Evolutionary conservation across 2,888 invertebrate species (phyloP), one percentile per base, ranked within the genome.

Genomic region (Fragum fragum): DNA sequence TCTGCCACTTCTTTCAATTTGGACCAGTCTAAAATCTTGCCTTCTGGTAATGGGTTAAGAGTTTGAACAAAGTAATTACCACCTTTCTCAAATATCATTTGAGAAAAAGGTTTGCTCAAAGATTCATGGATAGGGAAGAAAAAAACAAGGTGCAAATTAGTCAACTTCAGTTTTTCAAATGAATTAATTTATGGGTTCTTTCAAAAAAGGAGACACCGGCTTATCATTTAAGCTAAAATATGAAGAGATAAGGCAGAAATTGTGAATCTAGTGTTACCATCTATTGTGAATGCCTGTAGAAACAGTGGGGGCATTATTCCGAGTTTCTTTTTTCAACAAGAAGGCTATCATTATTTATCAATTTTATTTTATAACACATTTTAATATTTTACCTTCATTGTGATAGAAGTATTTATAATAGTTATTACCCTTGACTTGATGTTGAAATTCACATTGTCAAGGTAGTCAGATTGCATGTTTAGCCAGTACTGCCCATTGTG

Each of bases 161-260:
- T 66, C 42, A 66, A 66, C 66, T 66, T 66, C 42, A 72, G 18
- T 32, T 55, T 55, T 84, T 69, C 73, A 69, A 80, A 83, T 80
- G 69, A 71, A 59, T 72, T 52, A 74, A 80, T 77, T 80, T 77
- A 83, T 80, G 68, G 70, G 32, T 77, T 75, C 75, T 52, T 66
- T 82, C 78, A 78, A 82, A 75, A 75, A 23, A 53, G 77, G 81
- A 77, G 81, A 57, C 81, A 42, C 32, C 18, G n/a, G 69, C 73
- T 63, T 73, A 66, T 79, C 66, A 66, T 42, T 26, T 23, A 23
- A n/a, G n/a, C 18, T n/a, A 66, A 66, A 39, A 42, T 66, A 66
- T 66, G 9, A n/a, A 26, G 66, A 42, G 66, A 66, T 66, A 66
- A 66, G 47, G 47, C 47, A 47, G 47, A 9, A 47, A 16, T 47